A percentile compares a stretch with the other conserved stretches of the same genome.
These are phyloP conservation scores for Brachyhypopomus occidentalis DNA, from an alignment of 2,113 vertebrate genomes.

Conservation along the genomic window DNA sequence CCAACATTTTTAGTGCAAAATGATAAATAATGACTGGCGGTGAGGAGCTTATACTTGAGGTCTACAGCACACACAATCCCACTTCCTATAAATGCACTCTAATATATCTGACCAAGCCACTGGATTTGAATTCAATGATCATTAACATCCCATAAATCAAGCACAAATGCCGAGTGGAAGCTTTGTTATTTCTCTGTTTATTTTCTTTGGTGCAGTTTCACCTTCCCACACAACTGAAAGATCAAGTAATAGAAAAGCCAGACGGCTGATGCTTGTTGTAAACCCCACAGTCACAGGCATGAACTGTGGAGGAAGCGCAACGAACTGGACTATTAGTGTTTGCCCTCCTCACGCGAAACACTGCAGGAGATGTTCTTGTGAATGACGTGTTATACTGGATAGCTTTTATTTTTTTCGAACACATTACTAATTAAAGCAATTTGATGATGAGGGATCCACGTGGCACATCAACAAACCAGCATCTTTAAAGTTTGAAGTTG, in stretches of 20 bases:
- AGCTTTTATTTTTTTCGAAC: not conserved
- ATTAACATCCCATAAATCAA: conserved; percentile 45
- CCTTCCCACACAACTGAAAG: conserved; percentile 47
- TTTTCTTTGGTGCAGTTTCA: conserved; percentile 51
- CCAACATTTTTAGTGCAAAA: not conserved
- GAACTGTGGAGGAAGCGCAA: not conserved
- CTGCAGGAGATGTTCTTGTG: too few relatives aligned
- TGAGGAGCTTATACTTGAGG: conserved; percentile 11
- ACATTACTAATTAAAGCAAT: not conserved
- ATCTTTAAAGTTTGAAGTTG: not conserved
- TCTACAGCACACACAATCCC: not conserved
- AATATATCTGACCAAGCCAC: conserved; percentile 2
- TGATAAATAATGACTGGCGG: not conserved
- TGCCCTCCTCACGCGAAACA: not conserved
- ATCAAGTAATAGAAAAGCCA: conserved; percentile 66
- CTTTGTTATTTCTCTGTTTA: conserved; percentile 50
- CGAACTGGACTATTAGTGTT: not conserved
- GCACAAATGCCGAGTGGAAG: conserved; percentile 30
- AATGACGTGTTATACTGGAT: too few relatives aligned
- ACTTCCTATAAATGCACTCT: not conserved
- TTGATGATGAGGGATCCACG: not conserved
- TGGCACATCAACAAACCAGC: not conserved
- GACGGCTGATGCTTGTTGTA: conserved; percentile 38
- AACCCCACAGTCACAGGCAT: not conserved
- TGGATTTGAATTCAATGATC: conserved; percentile 44